Evolutionary conservation across 2,797 vertebrate genomes (phyloP).

Genomic region (Neopelma chrysocephalum): DNA sequence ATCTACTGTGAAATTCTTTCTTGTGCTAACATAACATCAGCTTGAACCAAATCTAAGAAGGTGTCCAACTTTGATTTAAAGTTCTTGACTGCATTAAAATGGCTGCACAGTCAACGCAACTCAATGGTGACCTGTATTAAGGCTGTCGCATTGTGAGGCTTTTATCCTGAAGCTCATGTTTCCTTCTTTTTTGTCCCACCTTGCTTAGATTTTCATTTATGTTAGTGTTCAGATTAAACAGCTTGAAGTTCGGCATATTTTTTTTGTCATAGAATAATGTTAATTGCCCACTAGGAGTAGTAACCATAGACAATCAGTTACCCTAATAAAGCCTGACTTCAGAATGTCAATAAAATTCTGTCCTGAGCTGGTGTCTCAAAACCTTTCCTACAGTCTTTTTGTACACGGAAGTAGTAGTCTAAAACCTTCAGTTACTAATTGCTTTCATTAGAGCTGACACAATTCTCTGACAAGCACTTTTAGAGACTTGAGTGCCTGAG

Average conservation of each 20-base stretch:
- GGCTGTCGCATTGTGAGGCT: not conserved
- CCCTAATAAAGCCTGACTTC: not conserved
- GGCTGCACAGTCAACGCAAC: not conserved
- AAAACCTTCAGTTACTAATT: constrained; percentile 31
- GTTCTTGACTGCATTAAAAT: not conserved
- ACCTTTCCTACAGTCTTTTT: not conserved
- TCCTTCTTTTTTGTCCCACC: not conserved
- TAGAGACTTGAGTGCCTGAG: not conserved
- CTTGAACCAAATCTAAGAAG: not conserved
- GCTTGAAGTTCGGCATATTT: not conserved
- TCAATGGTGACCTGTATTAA: not conserved
- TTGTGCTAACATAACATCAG: not conserved
- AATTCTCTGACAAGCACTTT: constrained; percentile 17
- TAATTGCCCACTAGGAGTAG: not conserved
- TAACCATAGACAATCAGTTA: not conserved
- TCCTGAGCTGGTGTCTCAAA: not conserved
- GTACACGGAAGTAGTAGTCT: not conserved
- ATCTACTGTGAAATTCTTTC: not conserved
- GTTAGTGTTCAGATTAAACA: not conserved
- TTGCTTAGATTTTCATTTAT: not conserved
- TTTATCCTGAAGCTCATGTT: not conserved
- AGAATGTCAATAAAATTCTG: not conserved
- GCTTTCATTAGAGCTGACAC: constrained; percentile 3
- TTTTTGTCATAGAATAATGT: not conserved
- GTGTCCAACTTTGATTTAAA: not conserved